Percentiles rank a stretch among this genome's conserved stretches.
Evolutionary conservation across 2,888 invertebrate genomes (phyloP).

Genomic region (Malthinus flaveolus): DNA sequence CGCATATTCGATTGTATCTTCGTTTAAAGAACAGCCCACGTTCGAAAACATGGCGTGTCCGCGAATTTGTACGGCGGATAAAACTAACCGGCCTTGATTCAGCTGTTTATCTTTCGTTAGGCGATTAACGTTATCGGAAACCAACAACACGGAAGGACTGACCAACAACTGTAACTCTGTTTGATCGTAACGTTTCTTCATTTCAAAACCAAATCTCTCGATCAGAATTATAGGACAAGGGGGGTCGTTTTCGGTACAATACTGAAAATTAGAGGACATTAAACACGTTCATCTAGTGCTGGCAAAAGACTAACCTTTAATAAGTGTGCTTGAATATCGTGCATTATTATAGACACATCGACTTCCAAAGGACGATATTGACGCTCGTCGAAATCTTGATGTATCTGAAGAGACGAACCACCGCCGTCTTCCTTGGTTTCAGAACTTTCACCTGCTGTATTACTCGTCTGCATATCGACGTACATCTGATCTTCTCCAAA

Average conservation of each 20-base stretch:
- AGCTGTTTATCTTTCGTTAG: constrained; percentile 72
- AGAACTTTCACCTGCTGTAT: constrained; percentile 48
- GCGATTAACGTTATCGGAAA: constrained; percentile 73
- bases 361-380: constrained; percentile 89
- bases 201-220: constrained; percentile 94
- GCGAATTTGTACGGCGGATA: constrained; percentile 84
- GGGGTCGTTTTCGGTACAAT: constrained; percentile 87
- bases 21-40: constrained; percentile 83
- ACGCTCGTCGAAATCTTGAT: constrained; percentile 82
- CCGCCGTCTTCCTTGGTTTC: constrained; percentile 63
- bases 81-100: constrained; percentile 81
- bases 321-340: constrained; percentile 94
- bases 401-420: constrained; percentile 68
- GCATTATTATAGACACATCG: constrained; percentile 88
- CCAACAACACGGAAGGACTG: constrained; percentile 84
- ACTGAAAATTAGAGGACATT: constrained; percentile 55
- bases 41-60: constrained; percentile 98
- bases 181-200: constrained; percentile 92
- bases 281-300: not conserved
- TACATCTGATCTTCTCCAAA: constrained; percentile 96
- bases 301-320: constrained; percentile 63
- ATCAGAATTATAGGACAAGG: constrained; percentile 88
- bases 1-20: constrained; percentile 95
- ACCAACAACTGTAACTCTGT: constrained; percentile 87
- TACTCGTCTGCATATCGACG: constrained; percentile 82